Evolutionary conservation across 2,888 invertebrate genomes (phyloP), one percentile per base, ranked within the genome.

Genomic region (Scaptomyza reducta): DNA sequence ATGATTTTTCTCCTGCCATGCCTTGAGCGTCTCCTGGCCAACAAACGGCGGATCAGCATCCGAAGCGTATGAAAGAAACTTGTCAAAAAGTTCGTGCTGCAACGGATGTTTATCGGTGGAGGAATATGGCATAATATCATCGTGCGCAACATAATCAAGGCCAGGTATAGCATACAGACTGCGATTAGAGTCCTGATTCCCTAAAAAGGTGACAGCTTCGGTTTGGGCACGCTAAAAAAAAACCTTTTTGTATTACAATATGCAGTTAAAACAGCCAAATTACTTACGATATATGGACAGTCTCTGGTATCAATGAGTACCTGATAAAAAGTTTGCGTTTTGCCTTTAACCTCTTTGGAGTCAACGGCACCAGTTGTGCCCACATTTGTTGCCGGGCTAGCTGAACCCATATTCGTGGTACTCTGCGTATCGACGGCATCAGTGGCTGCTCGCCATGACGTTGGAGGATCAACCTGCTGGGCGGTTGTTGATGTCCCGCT

Each of bases 1-100:
- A 91, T 98, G 97, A 92, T 99, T 98, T 91, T 98, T 98, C 88
- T 98, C 97, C 91, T 98, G 98, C 98, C 99, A 99, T 0, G 97
- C 97, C 80, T 95, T 94, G 3, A 99, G 92, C 0, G 98, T 98
- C 88, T 98, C 98, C 91, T 97, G 96, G 0, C 97, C 95, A 70
- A 94, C 93, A 92, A 97, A 98, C 0, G 97, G 96, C 0, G 98
- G 98, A 90, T 97, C 98, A 93, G 80, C 72, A 66, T 96, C 96
- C 0, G 96, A 93, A 79, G 95, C 95, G 88, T 95, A 94, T 79
- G 94, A 94, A 41, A 99, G 93, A 92, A 99, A 99, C 92, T 98
- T 98, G 89, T 98, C 98, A 91, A 99, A 99, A 3, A 99, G 93
- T 91, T 99, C 99, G 91, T 99, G 99, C 83, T 97, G 96, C 57